Evolutionary conservation across 2,113 vertebrate species (phyloP), one percentile per base, ranked within the genome.

Genomic region (Microcebus ravelobensis): DNA sequence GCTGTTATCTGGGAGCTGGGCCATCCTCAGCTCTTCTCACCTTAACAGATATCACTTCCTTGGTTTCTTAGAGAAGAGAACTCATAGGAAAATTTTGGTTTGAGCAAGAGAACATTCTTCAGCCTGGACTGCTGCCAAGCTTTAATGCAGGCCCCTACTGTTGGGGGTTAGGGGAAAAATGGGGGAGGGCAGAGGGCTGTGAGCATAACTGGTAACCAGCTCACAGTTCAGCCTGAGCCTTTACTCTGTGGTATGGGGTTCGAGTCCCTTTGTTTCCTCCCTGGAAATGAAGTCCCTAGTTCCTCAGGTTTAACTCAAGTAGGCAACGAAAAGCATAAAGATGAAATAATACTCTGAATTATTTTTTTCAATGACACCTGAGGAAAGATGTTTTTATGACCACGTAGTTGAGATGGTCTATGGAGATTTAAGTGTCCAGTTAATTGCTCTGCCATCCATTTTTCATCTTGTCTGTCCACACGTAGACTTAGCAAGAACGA

Each of bases 41-140:
- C 80, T 39, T 70, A 61, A 27, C 18, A 50, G n/a, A 77, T 80
- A 48, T 95, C 29, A 79, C 27, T 90, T 84, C 45, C 55, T 80
- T 57, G 50, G 65, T 85, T 79, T 90, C 61, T 70, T 34, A 96
- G 94, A 74, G 86, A 91, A 74, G 15, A 74, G 80, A 67, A n/a
- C 15, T 63, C 87, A 76, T 68, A 45, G 39, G 59, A 57, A 70
- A 55, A n/a, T 87, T 87, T 63, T 42, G 50, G 36, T 25, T 70
- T 77, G 63, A 83, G 39, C 8, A 14, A 42, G 27, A 48, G 59
- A 15, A 45, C 67, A 9, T 42, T 67, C 21, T 36, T 63, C 67
- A 79, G 3, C 34, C 36, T 74, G 87, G 15, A 52, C 27, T 73
- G 20, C 79, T 55, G 39, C 61, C 73, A 48, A n/a, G n/a, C 48